Evolutionary conservation across 2,113 vertebrate species (phyloP), one percentile per base, ranked within the genome.

Genomic region (Amblyopsis rosae): DNA sequence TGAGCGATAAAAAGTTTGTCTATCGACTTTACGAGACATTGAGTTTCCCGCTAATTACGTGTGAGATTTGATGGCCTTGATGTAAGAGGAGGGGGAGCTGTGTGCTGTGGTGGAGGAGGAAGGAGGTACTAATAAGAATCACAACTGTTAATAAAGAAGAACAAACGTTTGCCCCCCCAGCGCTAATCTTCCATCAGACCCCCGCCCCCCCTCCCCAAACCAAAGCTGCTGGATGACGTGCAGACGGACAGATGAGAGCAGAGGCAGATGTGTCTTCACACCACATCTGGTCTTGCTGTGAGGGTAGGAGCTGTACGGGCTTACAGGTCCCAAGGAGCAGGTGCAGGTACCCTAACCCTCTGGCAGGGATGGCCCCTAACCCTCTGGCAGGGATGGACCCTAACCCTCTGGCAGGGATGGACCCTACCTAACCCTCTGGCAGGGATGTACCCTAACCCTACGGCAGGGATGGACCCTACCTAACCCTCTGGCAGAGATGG

Each of bases 31-130:
- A 92, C 70, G 71, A 88, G 81, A 89, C 79, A 85, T 82, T 77
- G 82, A 86, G 77, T 86, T 90, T 89, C 83, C 82, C 77, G 86
- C 83, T 89, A 90, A 93, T 91, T 90, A 89, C 33, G 72, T 88
- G 86, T 82, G 73, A 90, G 87, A 92, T 90, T 90, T 88, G 87
- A 91, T 85, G 82, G 82, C 67, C 70, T 69, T 84, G 85, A 91
- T 91, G 82, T 89, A 90, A 88, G 79, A 75, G 63, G 6, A 32
- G 2, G 9, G 59, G 41, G 69, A 60, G 13, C 32, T 19, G 72
- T 33, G 32, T 75, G 71, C 62, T 66, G 54, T 15, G 72, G 68
- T 53, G 72, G 77, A 80, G 76, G 33, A 80, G 77, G 53, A 65
- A 63, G 45, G 77, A 82, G 51, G 76, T 76, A 85, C 82, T 80